Evolutionary conservation across 2,888 invertebrate genomes (phyloP).

Genomic region (Xestia ashworthii): DNA sequence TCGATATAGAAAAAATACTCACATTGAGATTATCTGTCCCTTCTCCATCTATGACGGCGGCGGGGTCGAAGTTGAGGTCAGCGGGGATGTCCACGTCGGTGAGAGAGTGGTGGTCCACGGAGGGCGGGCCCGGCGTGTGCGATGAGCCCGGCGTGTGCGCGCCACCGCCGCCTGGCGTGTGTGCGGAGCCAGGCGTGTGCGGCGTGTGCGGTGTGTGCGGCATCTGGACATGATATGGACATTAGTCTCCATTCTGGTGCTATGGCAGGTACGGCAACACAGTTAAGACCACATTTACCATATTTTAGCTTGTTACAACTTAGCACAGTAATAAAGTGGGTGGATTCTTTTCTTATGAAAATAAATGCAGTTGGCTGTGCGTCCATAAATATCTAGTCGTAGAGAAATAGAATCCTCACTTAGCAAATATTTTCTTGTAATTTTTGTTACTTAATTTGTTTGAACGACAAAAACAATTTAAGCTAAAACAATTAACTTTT

Average conservation of each 20-base stretch:
- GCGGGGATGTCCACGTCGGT: conserved; percentile 95
- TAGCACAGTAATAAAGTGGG: neutral
- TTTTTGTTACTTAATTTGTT: conserved; percentile 2
- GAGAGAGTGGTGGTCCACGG: conserved; percentile 93
- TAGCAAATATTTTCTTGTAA: neutral
- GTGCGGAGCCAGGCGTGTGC: conserved; percentile 95
- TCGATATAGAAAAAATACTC: conserved; percentile 84
- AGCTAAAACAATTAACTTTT: neutral
- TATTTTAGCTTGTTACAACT: neutral
- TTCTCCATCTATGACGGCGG: conserved; percentile 97
- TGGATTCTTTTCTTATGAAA: neutral
- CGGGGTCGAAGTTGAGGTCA: conserved; percentile 98
- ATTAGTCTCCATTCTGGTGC: neutral
- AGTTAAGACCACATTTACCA: too few relatives aligned
- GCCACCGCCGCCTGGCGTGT: conserved; percentile 93
- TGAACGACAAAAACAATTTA: neutral
- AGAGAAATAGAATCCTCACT: neutral
- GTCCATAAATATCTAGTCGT: neutral
- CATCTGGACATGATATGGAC: conserved; percentile 88
- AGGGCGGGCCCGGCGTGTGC: conserved; percentile 94
- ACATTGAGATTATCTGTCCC: conserved; percentile 97
- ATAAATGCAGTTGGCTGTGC: neutral
- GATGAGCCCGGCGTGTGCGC: conserved; percentile 93
- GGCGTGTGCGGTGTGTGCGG: conserved; percentile 93
- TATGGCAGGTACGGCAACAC: conserved; percentile 21